Evolutionary conservation across 2,888 invertebrate species (phyloP).

Genomic region (Agonopterix subpropinquella): DNA sequence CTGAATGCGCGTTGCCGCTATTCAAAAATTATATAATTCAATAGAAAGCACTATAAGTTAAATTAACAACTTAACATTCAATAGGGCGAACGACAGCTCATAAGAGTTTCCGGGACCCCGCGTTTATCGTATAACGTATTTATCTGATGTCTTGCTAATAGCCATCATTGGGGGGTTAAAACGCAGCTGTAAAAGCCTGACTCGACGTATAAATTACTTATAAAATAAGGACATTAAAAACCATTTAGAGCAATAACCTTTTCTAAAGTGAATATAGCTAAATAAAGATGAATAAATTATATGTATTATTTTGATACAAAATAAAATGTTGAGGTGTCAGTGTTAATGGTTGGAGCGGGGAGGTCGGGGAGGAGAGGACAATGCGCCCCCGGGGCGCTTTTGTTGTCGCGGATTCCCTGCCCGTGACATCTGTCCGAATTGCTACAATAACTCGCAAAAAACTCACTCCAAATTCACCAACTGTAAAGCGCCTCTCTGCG

Average conservation of each 20-base stretch:
- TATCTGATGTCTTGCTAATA: conserved; percentile 67
- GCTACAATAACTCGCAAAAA: conserved; percentile 73
- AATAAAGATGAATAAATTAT: conserved; percentile 66
- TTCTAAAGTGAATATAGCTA: conserved; percentile 52
- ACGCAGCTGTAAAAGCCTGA: conserved; percentile 56
- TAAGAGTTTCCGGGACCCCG: conserved; percentile 47
- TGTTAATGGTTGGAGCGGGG: conserved; percentile 60
- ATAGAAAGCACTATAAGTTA: conserved; percentile 10
- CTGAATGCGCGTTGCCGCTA: background rate
- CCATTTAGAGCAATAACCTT: conserved; percentile 70
- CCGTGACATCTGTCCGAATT: conserved; percentile 72
- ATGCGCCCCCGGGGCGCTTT: conserved; percentile 69
- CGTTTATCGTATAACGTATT: conserved; percentile 40
- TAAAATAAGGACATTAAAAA: conserved; percentile 72
- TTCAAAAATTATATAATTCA: conserved; percentile 2
- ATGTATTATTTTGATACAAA: conserved; percentile 63
- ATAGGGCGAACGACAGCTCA: conserved; percentile 25
- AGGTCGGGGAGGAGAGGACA: conserved; percentile 54
- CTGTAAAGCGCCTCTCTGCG: conserved; percentile 48
- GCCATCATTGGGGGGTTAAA: conserved; percentile 55
- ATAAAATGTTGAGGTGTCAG: conserved; percentile 65
- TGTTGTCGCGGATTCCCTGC: conserved; percentile 62
- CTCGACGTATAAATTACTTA: conserved; percentile 59
- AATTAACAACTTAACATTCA: conserved; percentile 23
- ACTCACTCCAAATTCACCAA: conserved; percentile 61